Base-by-base conservation (phyloP, 2,113 vertebrate species). In the Ranitomeya imitator region DNA sequence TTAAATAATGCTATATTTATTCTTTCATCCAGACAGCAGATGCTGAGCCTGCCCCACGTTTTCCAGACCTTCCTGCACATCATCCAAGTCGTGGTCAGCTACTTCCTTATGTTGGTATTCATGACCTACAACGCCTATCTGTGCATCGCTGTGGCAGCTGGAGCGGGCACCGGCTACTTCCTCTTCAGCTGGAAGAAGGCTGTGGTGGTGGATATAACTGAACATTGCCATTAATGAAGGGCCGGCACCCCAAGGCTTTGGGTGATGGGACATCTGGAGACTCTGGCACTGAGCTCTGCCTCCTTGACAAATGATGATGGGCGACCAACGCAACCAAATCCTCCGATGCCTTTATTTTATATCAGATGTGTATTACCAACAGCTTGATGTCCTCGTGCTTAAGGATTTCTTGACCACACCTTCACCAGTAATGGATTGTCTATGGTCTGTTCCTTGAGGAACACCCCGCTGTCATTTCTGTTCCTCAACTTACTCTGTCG, bases 181-280 rank as follows among this genome's bases (percentile, higher is more conserved):
- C 93, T 99, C 92, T 99, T 99, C 94, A 99, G 98, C 94, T 99
- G 98, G 98, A 96, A 97, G 81, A 99, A 99, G 90, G 98, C 98
- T 0, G 97, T 99, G 18, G 98, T 99, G 0, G 98, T 99, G 79
- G 98, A 99, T 91, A 99, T 99, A 92, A 99, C 98, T 0, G 98
- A 99, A 92, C 98, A 99, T 90, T 99, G 98, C 92, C 98, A 99
- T 89, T 99, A 95, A 91, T 37, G 0, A 19, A 52, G 73, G 5
- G 52, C 1, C 31, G 69, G 0, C 37, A 45, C 86, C 23, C 83
- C 15, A 5, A 51, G 77, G 59, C 55, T 6, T 59, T 12, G 31
- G 11, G 57, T 4, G 11, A 67, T 15, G 69, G 23, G 63, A 69
- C 81, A 67, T 67, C n/a, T 63, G n/a, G 55, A 13, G 76, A 67